These are phyloP conservation scores for Lasioglossum leucozonium DNA, from an alignment of 2,888 invertebrate genomes.

Conservation along the genomic window DNA sequence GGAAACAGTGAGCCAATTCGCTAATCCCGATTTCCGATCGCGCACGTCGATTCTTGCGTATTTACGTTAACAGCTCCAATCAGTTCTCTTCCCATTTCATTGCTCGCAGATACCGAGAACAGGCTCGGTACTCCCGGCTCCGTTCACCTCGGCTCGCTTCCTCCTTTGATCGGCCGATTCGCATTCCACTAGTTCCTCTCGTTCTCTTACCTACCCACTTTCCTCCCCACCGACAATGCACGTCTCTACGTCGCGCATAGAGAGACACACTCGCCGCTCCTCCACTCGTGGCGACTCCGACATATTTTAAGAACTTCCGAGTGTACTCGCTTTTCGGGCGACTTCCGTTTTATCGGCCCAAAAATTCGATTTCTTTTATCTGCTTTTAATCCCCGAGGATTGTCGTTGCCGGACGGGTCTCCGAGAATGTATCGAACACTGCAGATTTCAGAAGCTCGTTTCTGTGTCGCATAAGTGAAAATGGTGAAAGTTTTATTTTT, in stretches of 20 bases:
- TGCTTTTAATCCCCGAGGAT: background rate
- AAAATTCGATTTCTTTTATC: background rate
- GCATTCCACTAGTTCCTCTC: conserved; percentile 20
- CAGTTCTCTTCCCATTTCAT: conserved; percentile 79
- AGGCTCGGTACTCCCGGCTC: conserved; percentile 15
- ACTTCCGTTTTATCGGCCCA: background rate
- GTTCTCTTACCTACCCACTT: conserved; percentile 6
- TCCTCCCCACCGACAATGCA: background rate
- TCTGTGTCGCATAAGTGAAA: too few relatives aligned
- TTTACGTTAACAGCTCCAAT: conserved; percentile 80
- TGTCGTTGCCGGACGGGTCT: background rate
- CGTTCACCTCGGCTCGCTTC: conserved; percentile 39
- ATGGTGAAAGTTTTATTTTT: background rate
- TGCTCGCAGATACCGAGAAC: conserved; percentile 60
- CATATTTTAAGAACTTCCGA: background rate
- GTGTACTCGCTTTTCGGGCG: background rate
- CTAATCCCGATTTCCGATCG: conserved; percentile 80
- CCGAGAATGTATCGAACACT: background rate
- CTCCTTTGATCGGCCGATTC: conserved; percentile 45
- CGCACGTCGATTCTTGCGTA: conserved; percentile 70
- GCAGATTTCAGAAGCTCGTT: background rate
- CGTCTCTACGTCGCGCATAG: background rate
- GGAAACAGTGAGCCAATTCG: conserved; percentile 76
- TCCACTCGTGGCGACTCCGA: background rate
- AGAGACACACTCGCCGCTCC: background rate